Conservation (phyloP, 2,888 invertebrate genomes). For the Tetranychus truncatus region DNA sequence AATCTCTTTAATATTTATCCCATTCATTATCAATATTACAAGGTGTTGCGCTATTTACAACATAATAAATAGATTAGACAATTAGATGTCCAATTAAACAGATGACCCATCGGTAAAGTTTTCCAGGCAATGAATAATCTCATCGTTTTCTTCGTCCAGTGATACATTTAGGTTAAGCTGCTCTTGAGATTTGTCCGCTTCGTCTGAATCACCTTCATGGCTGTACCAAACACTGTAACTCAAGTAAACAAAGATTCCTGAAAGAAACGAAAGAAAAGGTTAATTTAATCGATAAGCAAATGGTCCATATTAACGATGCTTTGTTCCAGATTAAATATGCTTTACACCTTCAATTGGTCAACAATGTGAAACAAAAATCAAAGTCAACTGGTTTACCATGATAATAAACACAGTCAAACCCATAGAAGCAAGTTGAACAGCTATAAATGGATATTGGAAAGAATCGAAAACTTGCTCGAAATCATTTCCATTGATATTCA, state of each 20-base stretch:
- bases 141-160: not conserved
- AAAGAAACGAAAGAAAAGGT: not conserved
- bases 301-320: not conserved
- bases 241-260: constrained; percentile 2
- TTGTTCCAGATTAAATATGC: not conserved
- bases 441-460: not conserved
- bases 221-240: constrained; percentile 2
- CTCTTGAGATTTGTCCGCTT: not conserved
- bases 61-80: too few species aligned
- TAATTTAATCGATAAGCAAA: not conserved
- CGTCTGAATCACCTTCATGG: not conserved
- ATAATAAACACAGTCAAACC: too few species aligned
- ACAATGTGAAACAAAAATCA: too few species aligned
- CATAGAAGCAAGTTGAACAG: too few species aligned
- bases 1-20: too few species aligned
- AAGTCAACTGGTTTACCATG: too few species aligned
- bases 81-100: not conserved
- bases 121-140: not conserved
- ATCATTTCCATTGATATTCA: not conserved
- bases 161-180: not conserved
- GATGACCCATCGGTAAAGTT: not conserved
- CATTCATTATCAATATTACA: too few species aligned
- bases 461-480: not conserved
- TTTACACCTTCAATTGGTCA: not conserved
- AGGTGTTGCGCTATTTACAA: too few species aligned